A percentile compares a stretch with the other conserved stretches of the same genome.
phyloP scores from a whole-genome alignment of 1,140 invertebrate genomes.

The Megalopta genalis region DNA sequence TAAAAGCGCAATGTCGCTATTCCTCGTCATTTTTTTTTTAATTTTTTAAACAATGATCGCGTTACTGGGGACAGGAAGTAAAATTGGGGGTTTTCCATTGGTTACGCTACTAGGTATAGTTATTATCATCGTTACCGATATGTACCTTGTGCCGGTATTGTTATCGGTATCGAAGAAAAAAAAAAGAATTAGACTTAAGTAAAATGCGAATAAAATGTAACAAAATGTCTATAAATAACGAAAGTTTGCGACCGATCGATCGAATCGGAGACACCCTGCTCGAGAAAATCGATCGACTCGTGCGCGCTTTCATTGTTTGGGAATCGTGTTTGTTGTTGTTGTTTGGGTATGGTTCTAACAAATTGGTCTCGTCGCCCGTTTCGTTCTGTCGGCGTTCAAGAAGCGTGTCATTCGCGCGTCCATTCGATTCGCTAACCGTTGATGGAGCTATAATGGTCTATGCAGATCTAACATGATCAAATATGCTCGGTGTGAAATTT shows the following conservation, averaged over 20 bases:
- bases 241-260: slow-evolving; percentile 75
- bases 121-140: slow-evolving; percentile 49
- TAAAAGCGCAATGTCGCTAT: background rate
- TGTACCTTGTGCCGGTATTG: background rate
- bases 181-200: slow-evolving; percentile 73
- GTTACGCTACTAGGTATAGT: slow-evolving; percentile 73
- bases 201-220: slow-evolving; percentile 78
- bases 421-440: too few species aligned
- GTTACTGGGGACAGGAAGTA: slow-evolving; percentile 53
- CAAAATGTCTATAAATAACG: slow-evolving; percentile 78
- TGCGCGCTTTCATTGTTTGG: slow-evolving; percentile 47
- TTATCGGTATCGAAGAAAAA: slow-evolving; percentile 46
- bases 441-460: too few species aligned
- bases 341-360: background rate
- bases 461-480: too few species aligned
- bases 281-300: slow-evolving; percentile 40
- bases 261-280: slow-evolving; percentile 20
- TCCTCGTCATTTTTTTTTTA: background rate
- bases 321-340: slow-evolving; percentile 19
- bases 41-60: slow-evolving; percentile 50
- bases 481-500: too few species aligned
- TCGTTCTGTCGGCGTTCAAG: too few species aligned
- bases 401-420: too few species aligned
- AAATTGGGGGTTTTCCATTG: slow-evolving; percentile 68
- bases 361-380: too few species aligned